Conservation (phyloP, 2,797 vertebrate genomes). For the Centroberyx gerrardi region DNA sequence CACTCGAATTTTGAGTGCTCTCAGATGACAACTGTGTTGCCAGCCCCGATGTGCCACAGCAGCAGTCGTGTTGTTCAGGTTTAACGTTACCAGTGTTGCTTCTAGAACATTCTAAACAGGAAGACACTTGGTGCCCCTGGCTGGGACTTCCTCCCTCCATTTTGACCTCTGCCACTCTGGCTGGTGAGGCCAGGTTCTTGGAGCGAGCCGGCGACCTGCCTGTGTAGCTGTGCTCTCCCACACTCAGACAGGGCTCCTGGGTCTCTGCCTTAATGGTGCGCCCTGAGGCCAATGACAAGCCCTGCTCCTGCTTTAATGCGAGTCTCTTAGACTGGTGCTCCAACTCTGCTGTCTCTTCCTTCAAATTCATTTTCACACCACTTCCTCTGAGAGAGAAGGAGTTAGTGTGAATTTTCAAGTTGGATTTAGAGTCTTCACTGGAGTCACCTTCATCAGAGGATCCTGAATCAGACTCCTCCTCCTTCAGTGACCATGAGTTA, state of each 20-base stretch:
- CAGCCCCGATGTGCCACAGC: conserved; percentile 43
- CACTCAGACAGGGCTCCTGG: conserved; percentile 73
- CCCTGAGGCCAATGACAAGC: conserved; percentile 42
- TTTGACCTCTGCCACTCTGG: conserved; percentile 77
- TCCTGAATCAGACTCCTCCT: conserved; percentile 58
- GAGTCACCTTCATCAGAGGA: conserved; percentile 62
- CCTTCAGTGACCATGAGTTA: conserved; percentile 53
- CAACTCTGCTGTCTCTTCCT: conserved; percentile 55
- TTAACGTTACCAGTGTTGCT: conserved; percentile 44
- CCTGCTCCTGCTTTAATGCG: conserved; percentile 54
- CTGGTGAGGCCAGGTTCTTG: conserved; percentile 71
- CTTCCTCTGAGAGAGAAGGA: conserved; percentile 26
- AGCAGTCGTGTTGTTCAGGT: conserved; percentile 36
- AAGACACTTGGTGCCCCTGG: conserved; percentile 38
- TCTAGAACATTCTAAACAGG: conserved; percentile 63
- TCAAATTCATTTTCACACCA: conserved; percentile 39
- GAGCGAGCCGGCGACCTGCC: conserved; percentile 81
- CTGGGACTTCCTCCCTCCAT: conserved; percentile 71
- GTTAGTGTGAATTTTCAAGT: conserved; percentile 54
- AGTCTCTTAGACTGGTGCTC: conserved; percentile 50
- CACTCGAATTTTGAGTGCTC: conserved; percentile 67
- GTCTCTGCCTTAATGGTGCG: conserved; percentile 67
- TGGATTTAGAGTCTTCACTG: conserved; percentile 61
- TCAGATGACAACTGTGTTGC: conserved; percentile 51
- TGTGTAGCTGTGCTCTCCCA: conserved; percentile 79